Evolutionary conservation across 2,797 vertebrate genomes (phyloP), one percentile per base, ranked within the genome.

Genomic region (Anguilla pacifica): DNA sequence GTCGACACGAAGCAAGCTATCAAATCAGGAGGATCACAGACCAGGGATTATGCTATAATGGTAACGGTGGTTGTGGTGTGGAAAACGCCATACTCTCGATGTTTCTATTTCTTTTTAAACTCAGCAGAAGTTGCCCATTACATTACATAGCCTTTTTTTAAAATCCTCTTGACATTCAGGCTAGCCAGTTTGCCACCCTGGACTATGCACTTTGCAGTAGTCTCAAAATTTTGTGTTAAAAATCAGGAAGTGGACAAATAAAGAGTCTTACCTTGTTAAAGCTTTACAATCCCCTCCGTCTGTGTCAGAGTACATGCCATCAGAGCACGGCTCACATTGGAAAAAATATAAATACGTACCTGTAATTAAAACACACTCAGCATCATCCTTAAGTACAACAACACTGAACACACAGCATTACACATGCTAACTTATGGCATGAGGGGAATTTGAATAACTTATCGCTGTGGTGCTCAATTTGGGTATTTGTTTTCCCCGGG

Each of bases 201-300:
- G 70, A 10, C 10, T 19, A 74, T 31, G 10, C 13, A 7, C 70
- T 35, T 31, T 35, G 28, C 28, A 31, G 28, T 31, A 35, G 70
- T 13, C 10, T 10, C n/a, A 35, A 19, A 25, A 1, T 31, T 35
- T 9, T 61, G 10, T 17, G n/a, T n/a, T 6, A 35, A 64, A 61
- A n/a, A 25, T 77, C 31, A 35, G 31, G 28, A 74, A 31, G 31
- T 28, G 35, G 31, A 35, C 15, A 70, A 61, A 67, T 6, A 67
- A 25, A 19, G 39, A 49, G 77, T 81, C 95, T 85, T 91, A 96
- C 96, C 94, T 53, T 0, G 93, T 89, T 93, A 92, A 93, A 49
- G 92, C 93, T 2, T 0, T 90, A 88, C 96, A 96, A 86, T 46
- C 90, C 84, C 91, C 85, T 3, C 85, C 91, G 0, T 2, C 82